A percentile compares a stretch with the other conserved stretches of the same genome.
Evolutionary conservation across 2,113 vertebrate species (phyloP).

Genomic region (Myodes glareolus): DNA sequence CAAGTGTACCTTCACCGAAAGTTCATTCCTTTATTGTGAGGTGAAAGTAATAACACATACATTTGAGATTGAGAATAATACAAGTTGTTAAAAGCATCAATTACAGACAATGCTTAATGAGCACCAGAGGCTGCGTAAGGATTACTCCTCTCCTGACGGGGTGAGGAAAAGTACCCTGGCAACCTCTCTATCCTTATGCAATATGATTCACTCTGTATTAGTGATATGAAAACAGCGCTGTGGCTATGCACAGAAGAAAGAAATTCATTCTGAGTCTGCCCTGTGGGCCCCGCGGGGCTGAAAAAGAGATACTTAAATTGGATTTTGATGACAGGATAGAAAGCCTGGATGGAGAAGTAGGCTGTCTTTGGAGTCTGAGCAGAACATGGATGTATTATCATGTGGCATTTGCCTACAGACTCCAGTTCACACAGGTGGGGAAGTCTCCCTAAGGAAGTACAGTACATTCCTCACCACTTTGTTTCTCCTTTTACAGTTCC

Average conservation of each 20-base stretch:
- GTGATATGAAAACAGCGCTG: not conserved
- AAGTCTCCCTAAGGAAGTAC: not conserved
- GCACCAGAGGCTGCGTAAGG: not conserved
- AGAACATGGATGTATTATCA: not conserved
- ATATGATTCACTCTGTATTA: not conserved
- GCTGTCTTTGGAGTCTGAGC: not conserved
- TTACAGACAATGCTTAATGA: not conserved
- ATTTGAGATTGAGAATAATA: slow-evolving; percentile 22
- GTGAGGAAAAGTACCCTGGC: not conserved
- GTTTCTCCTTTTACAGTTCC: not conserved
- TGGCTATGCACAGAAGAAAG: not conserved
- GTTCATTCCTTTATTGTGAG: not conserved
- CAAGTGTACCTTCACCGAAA: not conserved
- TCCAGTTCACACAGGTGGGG: too few species aligned
- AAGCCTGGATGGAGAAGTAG: not conserved
- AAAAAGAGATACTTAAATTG: not conserved
- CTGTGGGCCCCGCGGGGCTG: not conserved
- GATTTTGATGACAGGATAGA: not conserved
- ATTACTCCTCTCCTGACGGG: not conserved
- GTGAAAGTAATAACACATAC: not conserved
- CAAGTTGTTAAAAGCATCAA: not conserved
- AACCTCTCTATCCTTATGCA: not conserved
- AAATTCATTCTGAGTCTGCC: slow-evolving; percentile 29
- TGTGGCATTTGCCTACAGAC: not conserved
- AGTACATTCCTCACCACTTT: not conserved